Conservation (phyloP, 2,113 vertebrate species). For the Epinephelus moara region DNA sequence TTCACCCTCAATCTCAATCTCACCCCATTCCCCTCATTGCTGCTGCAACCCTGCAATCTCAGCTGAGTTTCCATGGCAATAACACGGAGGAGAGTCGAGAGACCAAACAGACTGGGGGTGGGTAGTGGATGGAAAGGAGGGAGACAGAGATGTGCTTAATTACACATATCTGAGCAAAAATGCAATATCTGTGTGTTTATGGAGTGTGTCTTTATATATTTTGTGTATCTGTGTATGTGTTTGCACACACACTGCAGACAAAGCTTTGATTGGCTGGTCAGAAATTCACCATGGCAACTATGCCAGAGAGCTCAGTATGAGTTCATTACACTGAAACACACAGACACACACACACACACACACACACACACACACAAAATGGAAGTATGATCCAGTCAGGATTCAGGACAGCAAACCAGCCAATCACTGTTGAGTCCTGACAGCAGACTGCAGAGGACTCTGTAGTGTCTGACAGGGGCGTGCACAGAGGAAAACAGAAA, state of each 20-base stretch:
- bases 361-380: slow-evolving; percentile 9
- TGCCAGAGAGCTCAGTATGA: slow-evolving; percentile 36
- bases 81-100: slow-evolving; percentile 20
- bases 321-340: slow-evolving; percentile 15
- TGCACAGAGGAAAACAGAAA: background rate
- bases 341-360: slow-evolving; percentile 11
- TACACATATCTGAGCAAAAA: slow-evolving; percentile 4
- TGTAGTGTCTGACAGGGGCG: slow-evolving; percentile 1
- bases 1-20: background rate
- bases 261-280: slow-evolving; percentile 59
- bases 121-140: slow-evolving; percentile 6
- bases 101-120: slow-evolving; percentile 30
- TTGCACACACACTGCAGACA: slow-evolving; percentile 27
- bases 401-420: slow-evolving; percentile 11
- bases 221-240: slow-evolving; percentile 8
- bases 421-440: slow-evolving; percentile 14
- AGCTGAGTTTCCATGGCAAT: slow-evolving; percentile 73
- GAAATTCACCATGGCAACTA: slow-evolving; percentile 69
- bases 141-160: slow-evolving; percentile 4
- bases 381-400: slow-evolving; percentile 17
- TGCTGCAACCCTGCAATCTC: slow-evolving; percentile 48
- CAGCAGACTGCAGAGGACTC: slow-evolving; percentile 1
- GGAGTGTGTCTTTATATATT: slow-evolving; percentile 9
- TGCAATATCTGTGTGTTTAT: slow-evolving; percentile 5
- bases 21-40: background rate